These are phyloP conservation scores for Pinctada fucata DNA, from an alignment of 2,888 invertebrate genomes.

Conservation along the genomic window DNA sequence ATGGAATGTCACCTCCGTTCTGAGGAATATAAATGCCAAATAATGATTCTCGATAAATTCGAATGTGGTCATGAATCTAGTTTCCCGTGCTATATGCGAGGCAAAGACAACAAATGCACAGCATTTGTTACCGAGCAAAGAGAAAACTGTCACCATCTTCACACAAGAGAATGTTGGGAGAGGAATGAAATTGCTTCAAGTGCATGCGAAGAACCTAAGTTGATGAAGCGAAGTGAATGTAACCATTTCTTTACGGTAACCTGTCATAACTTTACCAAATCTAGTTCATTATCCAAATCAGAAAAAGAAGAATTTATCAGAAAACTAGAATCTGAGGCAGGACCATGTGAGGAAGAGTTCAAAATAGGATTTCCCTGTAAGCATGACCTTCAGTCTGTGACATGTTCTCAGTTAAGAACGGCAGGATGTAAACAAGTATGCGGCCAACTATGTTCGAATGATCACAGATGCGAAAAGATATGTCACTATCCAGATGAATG, in stretches of 20 bases:
- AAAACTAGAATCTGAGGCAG: not conserved
- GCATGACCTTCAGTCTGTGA: not conserved
- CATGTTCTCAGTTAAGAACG: not conserved
- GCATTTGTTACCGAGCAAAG: not conserved
- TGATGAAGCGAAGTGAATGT: not conserved
- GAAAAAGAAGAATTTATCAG: not conserved
- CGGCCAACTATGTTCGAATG: slow-evolving; percentile 7
- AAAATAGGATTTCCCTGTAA: slow-evolving; percentile 3
- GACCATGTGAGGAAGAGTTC: not conserved
- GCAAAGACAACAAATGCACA: slow-evolving; percentile 5
- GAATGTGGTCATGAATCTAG: not conserved
- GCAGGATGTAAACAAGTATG: slow-evolving; percentile 6
- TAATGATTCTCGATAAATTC: not conserved
- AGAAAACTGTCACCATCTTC: not conserved
- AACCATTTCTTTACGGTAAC: slow-evolving; percentile 4
- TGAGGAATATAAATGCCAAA: not conserved
- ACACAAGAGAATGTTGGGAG: slow-evolving; percentile 13
- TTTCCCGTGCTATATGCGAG: not conserved
- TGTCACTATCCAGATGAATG: slow-evolving; percentile 16
- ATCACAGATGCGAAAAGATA: slow-evolving; percentile 7
- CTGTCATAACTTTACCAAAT: not conserved
- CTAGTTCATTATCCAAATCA: not conserved
- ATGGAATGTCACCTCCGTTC: not conserved
- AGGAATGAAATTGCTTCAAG: not conserved
- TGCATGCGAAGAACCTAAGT: not conserved